Conservation (phyloP, 2,888 invertebrate genomes). For the Lycocerus yunnanus region DNA sequence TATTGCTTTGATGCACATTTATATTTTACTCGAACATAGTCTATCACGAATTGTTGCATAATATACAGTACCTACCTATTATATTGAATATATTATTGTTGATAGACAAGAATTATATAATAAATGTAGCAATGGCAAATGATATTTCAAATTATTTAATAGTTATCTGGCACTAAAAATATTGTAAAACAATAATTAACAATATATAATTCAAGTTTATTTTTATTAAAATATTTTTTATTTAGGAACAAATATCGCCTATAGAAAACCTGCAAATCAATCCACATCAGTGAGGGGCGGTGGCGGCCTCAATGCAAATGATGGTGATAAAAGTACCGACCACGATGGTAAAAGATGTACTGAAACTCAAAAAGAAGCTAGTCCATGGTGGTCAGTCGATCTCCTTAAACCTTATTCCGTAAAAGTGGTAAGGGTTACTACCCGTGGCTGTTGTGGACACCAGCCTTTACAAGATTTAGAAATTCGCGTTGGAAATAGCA, state of each 20-base stretch:
- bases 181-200: too few relatives aligned
- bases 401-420: constrained; percentile 82
- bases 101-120: background rate
- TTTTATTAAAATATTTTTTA: background rate
- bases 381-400: constrained; percentile 94
- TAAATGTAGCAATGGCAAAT: background rate
- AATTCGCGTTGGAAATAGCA: constrained; percentile 90
- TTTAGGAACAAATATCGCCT: constrained; percentile 80
- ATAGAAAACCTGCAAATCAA: constrained; percentile 86
- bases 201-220: background rate
- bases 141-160: background rate
- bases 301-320: constrained; percentile 81
- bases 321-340: constrained; percentile 81
- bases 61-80: background rate
- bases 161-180: background rate
- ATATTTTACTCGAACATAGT: background rate
- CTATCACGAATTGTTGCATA: background rate
- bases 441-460: constrained; percentile 83
- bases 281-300: constrained; percentile 88
- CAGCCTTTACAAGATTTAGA: constrained; percentile 88
- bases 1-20: background rate
- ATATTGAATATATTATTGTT: background rate
- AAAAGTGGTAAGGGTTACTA: constrained; percentile 84
- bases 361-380: constrained; percentile 86
- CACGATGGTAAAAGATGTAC: constrained; percentile 89